Percentiles rank a stretch among this genome's conserved stretches.
These are phyloP conservation scores for Neomorphus geoffroyi DNA, from an alignment of 2,797 vertebrate species.

Conservation along the genomic window DNA sequence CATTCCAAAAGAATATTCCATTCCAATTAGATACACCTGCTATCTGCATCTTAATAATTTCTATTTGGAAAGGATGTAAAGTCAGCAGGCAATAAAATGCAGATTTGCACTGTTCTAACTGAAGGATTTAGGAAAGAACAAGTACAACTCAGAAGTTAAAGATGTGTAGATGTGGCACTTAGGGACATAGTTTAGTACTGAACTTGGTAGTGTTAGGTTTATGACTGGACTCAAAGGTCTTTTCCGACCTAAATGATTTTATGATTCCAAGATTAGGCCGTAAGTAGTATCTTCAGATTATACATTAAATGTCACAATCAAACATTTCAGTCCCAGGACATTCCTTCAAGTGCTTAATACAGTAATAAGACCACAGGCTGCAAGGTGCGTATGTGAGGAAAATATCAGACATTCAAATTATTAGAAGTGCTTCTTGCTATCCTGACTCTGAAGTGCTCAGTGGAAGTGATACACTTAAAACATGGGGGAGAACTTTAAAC, in stretches of 20 bases:
- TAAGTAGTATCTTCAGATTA: neutral
- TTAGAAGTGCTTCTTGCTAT: neutral
- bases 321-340: neutral
- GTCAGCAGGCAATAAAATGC: neutral
- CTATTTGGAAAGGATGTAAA: neutral
- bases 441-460: neutral
- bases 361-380: neutral
- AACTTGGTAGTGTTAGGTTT: too few species aligned
- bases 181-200: too few species aligned
- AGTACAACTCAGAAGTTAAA: neutral
- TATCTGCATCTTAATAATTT: neutral
- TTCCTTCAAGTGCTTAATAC: neutral
- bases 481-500: neutral
- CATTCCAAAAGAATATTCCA: neutral
- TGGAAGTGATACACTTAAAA: neutral
- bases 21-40: neutral
- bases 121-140: neutral
- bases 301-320: neutral
- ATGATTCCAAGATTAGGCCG: neutral
- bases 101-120: neutral
- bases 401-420: neutral
- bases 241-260: too few species aligned
- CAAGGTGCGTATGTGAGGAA: neutral
- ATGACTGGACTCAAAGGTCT: too few species aligned
- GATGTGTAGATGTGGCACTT: too few species aligned